Base-by-base conservation (phyloP, 2,113 vertebrate species). In the Formicarius rufipectus region DNA sequence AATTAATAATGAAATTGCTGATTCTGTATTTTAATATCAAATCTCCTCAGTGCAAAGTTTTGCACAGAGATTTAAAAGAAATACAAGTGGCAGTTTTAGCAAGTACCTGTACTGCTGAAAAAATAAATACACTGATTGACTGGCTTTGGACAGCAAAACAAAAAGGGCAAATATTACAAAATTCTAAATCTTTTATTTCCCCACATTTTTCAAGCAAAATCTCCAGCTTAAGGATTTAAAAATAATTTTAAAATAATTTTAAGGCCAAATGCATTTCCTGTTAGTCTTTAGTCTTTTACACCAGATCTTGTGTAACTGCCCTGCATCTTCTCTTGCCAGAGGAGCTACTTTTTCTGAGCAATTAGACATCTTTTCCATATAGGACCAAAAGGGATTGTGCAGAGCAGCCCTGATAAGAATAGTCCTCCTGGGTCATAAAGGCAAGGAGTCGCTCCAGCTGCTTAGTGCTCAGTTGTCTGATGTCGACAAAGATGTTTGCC, bases 391-490 rank as follows among this genome's bases (percentile, higher is more conserved):
- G 8, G 5, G 33, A 55, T 10, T 50, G 64, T 45, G 24, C 30
- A 37, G 80, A 91, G 49, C 73, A 91, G 60, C 31, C 12, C 44
- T 81, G 73, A 78, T 56, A 94, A 96, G 83, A 95, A 91, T 92
- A 95, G 94, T 92, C 37, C 66, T 74, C 56, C 84, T 87, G 39
- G 91, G 84, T 94, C 75, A 83, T 66, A 77, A 83, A 93, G 79
- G 59, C 93, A 90, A 96, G 87, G 63, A 88, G 67, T 63, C 0
- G 0, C 78, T 96, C 93, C 85, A 90, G 94, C 90, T 95, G 92
- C 76, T 92, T 66, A 84, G 77, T 90, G 56, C 56, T 42, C 92
- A 95, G 83, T 92, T 97, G 90, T 93, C 90, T 64, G 72, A 77
- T 86, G 85, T 59, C 5, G 28, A 83, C 50, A 77, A 83, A 92